Evolutionary conservation across 2,888 invertebrate species (phyloP).

Genomic region (Tenthredo scrophulariae): DNA sequence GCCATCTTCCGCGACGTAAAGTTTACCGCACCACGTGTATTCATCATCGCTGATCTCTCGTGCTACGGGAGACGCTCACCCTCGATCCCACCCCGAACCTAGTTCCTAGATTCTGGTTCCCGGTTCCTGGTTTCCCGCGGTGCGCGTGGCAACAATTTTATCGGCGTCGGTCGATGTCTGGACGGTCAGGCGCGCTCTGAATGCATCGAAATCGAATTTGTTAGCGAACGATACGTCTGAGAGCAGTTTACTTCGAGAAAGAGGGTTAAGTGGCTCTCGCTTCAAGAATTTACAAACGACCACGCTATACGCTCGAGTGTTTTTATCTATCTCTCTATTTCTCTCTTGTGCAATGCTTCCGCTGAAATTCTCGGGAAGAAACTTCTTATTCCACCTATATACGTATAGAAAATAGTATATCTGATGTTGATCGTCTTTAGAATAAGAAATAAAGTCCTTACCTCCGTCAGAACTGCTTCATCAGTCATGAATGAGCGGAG

Average conservation of each 20-base stretch:
- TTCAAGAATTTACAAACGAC: slow-evolving; percentile 50
- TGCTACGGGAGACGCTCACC: not conserved
- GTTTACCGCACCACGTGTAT: slow-evolving; percentile 36
- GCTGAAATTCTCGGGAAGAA: not conserved
- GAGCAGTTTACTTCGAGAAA: slow-evolving; percentile 47
- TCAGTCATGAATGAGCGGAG: not conserved
- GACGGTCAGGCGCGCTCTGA: slow-evolving; percentile 41
- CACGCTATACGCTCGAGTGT: slow-evolving; percentile 21
- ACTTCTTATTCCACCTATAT: not conserved
- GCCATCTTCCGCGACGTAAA: slow-evolving; percentile 42
- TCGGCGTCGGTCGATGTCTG: slow-evolving; percentile 40
- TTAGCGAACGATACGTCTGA: slow-evolving; percentile 48
- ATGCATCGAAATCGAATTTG: slow-evolving; percentile 53
- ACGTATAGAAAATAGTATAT: not conserved
- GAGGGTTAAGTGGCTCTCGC: slow-evolving; percentile 50
- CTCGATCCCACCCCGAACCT: not conserved
- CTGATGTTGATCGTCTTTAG: not conserved
- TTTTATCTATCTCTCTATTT: not conserved
- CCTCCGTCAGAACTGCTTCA: not conserved
- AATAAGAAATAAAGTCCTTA: not conserved
- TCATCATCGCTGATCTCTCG: slow-evolving; percentile 48
- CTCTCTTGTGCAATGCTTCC: not conserved
- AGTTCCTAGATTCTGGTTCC: not conserved
- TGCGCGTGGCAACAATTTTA: slow-evolving; percentile 45
- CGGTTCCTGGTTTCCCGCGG: not conserved